Percentiles rank a stretch among this genome's conserved stretches.
These are phyloP conservation scores for Macaria notata DNA, from an alignment of 2,888 invertebrate species.

Conservation along the genomic window DNA sequence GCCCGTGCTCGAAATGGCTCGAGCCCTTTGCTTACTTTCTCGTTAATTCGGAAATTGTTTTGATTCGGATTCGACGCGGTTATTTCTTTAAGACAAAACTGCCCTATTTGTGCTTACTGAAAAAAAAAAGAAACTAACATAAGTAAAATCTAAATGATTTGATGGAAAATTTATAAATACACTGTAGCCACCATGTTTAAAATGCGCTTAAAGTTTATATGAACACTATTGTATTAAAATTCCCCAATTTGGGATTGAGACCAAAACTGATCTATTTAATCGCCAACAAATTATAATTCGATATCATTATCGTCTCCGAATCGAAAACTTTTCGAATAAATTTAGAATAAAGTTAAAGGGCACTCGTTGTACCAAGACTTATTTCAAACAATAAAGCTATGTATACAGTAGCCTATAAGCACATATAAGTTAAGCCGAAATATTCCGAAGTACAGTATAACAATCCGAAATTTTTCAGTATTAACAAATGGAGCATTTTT, in stretches of 20 bases:
- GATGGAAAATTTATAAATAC: too few relatives aligned
- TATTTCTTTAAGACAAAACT: too few relatives aligned
- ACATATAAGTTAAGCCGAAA: constrained; percentile 27
- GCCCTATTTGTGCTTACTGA: too few relatives aligned
- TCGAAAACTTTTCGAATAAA: constrained; percentile 5
- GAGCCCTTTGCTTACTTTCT: background rate
- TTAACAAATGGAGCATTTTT: constrained; percentile 22
- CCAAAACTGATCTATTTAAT: too few relatives aligned
- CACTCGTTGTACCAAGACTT: constrained; percentile 41
- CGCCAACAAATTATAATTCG: too few relatives aligned
- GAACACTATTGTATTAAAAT: too few relatives aligned
- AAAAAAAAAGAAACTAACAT: too few relatives aligned
- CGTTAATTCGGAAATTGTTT: background rate
- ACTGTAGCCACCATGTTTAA: too few relatives aligned
- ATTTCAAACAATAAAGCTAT: constrained; percentile 33
- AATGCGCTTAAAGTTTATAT: too few relatives aligned
- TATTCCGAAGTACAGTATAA: constrained; percentile 37
- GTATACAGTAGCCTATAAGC: constrained; percentile 46
- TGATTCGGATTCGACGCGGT: background rate
- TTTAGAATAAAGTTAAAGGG: constrained; percentile 3
- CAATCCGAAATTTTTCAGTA: constrained; percentile 20
- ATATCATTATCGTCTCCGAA: background rate
- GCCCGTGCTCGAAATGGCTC: background rate
- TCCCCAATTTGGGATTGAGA: too few relatives aligned
- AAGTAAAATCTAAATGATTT: too few relatives aligned